Base-by-base conservation (phyloP, 2,888 invertebrate species). In the Cheilosia grossa region DNA sequence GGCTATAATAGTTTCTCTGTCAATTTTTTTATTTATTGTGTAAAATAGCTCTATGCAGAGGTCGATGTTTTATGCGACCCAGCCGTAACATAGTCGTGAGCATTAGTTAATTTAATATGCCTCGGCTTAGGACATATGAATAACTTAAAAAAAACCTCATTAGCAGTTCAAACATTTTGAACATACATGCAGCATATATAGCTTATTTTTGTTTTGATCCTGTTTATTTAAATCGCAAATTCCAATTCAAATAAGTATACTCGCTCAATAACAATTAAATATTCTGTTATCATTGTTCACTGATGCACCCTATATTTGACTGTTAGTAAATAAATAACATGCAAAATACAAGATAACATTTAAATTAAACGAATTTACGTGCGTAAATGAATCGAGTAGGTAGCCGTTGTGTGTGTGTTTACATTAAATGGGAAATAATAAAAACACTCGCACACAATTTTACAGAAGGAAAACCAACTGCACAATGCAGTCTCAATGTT, bases 291-390 rank as follows among this genome's bases (percentile, higher is more conserved):
- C 19, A 19, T 17, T 17, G n/a, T 19, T 40, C 21, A 19, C 21
- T 58, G 37, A 15, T 58, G 37, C 2, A 70, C 70, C 70, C 70
- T 70, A 58, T 27, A 15, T 6, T n/a, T 47, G 30, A 15, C 19
- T 5, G 30, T 58, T 40, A 37, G n/a, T 10, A 21, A 30, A 63
- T 44, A 73, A 63, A 73, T 73, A 63, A 44, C 4, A 61, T 53
- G 40, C 33, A 30, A 54, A 44, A 49, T 51, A 17, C 42, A 40
- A 17, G 37, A 70, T 70, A 24, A 49, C 30, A 51, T 53, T 72
- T 53, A 53, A 61, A 42, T 21, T 44, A 63, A 72, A 72, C 53
- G 9, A 72, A 53, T 61, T 10, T 24, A 53, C 72, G 30, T 53
- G 19, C 72, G 51, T 51, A 53, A 72, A 30, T 51, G 44, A 44